These are phyloP conservation scores for Bufo bufo DNA, from an alignment of 2,113 vertebrate genomes.

Conservation along the genomic window DNA sequence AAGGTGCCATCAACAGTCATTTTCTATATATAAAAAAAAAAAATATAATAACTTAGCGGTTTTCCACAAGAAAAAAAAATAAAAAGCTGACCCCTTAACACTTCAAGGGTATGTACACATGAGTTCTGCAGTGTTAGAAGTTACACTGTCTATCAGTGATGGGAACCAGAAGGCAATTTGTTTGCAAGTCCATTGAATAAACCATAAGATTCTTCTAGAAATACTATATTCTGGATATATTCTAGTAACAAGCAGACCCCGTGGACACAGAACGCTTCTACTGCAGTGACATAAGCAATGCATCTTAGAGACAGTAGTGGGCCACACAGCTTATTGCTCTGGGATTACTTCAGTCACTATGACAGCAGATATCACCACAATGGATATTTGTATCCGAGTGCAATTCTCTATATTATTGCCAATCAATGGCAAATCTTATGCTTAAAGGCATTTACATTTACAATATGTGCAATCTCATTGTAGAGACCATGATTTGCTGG, in stretches of 20 bases:
- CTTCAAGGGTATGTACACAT: not conserved
- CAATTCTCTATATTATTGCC: slow-evolving; percentile 3
- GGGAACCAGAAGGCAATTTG: not conserved
- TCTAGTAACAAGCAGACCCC: not conserved
- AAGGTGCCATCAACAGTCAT: slow-evolving; percentile 32
- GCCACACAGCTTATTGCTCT: not conserved
- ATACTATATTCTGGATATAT: slow-evolving; percentile 26
- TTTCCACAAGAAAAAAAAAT: slow-evolving; percentile 57
- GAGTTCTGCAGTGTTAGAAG: slow-evolving; percentile 15
- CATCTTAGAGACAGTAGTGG: slow-evolving; percentile 13
- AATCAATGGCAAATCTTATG: slow-evolving; percentile 50
- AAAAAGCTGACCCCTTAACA: slow-evolving; percentile 15
- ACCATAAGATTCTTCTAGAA: slow-evolving; percentile 8
- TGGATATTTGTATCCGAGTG: not conserved
- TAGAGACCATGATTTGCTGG: slow-evolving; percentile 26
- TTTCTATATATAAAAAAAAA: slow-evolving; percentile 20
- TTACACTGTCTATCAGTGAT: not conserved
- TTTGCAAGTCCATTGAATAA: not conserved
- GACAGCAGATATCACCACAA: slow-evolving; percentile 32
- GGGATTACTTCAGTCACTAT: not conserved
- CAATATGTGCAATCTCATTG: not conserved
- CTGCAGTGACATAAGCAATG: not conserved
- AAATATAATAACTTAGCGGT: slow-evolving; percentile 49
- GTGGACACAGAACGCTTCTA: not conserved
- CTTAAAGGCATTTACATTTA: slow-evolving; percentile 7